Base-by-base conservation (phyloP, 2,888 invertebrate genomes). In the Cosmorhoe ocellata region DNA sequence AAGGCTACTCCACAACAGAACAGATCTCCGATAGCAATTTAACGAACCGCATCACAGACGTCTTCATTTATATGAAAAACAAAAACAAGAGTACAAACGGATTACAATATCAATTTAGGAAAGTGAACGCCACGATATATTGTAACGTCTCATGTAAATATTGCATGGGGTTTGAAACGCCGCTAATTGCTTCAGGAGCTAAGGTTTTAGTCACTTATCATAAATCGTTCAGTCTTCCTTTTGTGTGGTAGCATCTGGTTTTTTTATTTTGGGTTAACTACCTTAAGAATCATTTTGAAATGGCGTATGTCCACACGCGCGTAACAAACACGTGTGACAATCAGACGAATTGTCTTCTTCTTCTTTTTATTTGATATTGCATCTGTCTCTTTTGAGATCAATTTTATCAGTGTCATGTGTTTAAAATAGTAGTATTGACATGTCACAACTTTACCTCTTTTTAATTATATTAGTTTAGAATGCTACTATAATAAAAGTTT, bases 71-170 rank as follows among this genome's bases (percentile, higher is more conserved):
- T 88, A 80, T 69, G 68, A 63, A 70, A 78, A 88, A 85, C 78
- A 85, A 83, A 77, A 88, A 79, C 77, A 85, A 81, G 75, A 18
- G 18, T 18, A 81, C 69, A n/a, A 77, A 74, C 80, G 18, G 36
- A 89, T 90, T 89, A 89, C 86, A 89, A 90, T 90, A 90, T 90
- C 89, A 90, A 89, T 90, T 90, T 90, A 90, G 87, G 81, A 87
- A 90, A 89, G 88, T 89, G 88, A 83, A 83, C 64, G 76, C 69
- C 72, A 72, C 87, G 89, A 90, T 89, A 89, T 89, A 90, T 90
- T 81, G 79, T 74, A 69, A 70, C 72, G 78, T 69, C 66, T 59
- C 79, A 79, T 82, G 84, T 84, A 84, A 82, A 86, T 84, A 84
- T 80, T 71, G 72, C 22, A 76, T 60, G 64, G 66, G 63, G 66